These are phyloP conservation scores for Hirtodrosophila confusa DNA, from an alignment of 2,888 invertebrate genomes.

Conservation along the genomic window DNA sequence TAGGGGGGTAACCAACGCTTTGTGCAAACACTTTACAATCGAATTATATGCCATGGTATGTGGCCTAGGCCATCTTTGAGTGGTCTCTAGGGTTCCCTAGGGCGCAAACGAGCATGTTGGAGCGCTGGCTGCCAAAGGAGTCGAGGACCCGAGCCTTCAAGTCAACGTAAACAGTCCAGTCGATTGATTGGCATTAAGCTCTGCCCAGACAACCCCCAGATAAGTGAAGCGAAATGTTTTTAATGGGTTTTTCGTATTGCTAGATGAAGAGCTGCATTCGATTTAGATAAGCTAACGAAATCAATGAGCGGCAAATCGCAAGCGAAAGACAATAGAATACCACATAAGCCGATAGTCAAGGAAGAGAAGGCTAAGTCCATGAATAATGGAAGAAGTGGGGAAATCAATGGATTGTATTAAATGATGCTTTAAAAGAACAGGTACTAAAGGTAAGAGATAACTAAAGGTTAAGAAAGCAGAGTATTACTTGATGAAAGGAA, in stretches of 20 bases:
- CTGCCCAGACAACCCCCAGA: slow-evolving; percentile 5
- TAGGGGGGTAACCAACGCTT: slow-evolving; percentile 12
- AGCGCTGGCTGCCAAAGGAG: not conserved
- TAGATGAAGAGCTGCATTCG: slow-evolving; percentile 1
- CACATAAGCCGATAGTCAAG: slow-evolving; percentile 4
- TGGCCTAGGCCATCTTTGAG: slow-evolving; percentile 19
- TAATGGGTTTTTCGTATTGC: slow-evolving; percentile 42
- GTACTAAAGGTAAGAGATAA: no score
- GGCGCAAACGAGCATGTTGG: not conserved
- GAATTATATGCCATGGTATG: slow-evolving; percentile 32
- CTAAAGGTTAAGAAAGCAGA: no score
- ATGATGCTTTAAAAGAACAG: not conserved
- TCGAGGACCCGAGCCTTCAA: not conserved
- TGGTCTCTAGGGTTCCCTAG: slow-evolving; percentile 9
- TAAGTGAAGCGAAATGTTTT: slow-evolving; percentile 57
- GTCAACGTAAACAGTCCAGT: slow-evolving; percentile 22
- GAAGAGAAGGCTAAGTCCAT: not conserved
- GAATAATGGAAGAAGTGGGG: not conserved
- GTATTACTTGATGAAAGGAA: no score
- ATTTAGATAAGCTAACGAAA: slow-evolving; percentile 18
- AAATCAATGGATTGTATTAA: not conserved
- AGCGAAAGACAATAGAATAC: slow-evolving; percentile 10
- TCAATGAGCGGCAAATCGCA: slow-evolving; percentile 35
- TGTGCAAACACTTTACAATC: slow-evolving; percentile 53
- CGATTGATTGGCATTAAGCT: slow-evolving; percentile 56